A percentile compares a stretch with the other conserved stretches of the same genome.
These are phyloP conservation scores for Eristalinus sepulchralis DNA, from an alignment of 2,888 invertebrate species.

Conservation along the genomic window DNA sequence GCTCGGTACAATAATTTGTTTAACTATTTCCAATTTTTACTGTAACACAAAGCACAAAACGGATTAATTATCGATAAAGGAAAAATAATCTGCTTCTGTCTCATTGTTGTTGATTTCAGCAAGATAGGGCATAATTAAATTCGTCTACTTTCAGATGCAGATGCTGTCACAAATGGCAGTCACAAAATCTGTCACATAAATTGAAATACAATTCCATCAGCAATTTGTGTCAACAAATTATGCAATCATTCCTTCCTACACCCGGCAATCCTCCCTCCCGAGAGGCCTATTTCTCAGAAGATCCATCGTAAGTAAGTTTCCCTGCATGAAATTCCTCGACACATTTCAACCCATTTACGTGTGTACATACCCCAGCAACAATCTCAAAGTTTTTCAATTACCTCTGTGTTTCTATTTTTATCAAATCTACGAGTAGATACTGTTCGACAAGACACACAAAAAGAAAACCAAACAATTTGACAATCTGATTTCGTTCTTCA, in stretches of 20 bases:
- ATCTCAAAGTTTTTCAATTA: slow-evolving; percentile 70
- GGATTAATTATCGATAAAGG: too few species aligned
- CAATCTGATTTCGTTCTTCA: slow-evolving; percentile 61
- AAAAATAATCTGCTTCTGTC: too few species aligned
- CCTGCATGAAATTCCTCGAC: background rate
- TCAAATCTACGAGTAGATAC: slow-evolving; percentile 37
- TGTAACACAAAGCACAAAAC: too few species aligned
- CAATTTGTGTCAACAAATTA: background rate
- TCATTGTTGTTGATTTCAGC: background rate
- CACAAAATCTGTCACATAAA: background rate
- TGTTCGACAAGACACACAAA: slow-evolving; percentile 30
- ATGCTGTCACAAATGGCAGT: background rate
- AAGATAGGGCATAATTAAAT: background rate
- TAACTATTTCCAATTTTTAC: too few species aligned
- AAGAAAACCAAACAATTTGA: slow-evolving; percentile 59
- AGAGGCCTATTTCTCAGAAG: slow-evolving; percentile 26
- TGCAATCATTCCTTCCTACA: background rate
- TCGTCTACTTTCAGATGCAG: background rate
- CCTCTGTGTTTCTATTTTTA: slow-evolving; percentile 50
- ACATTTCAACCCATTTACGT: slow-evolving; percentile 45
- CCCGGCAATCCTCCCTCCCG: slow-evolving; percentile 16
- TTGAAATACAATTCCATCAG: slow-evolving; percentile 25
- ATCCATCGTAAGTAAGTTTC: slow-evolving; percentile 11
- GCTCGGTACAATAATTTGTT: too few species aligned
- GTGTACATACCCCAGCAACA: slow-evolving; percentile 43